Percentiles rank a stretch among this genome's conserved stretches.
These are phyloP conservation scores for Stylophora pistillata DNA, from an alignment of 64 coral and sea anemone species.

Conservation along the genomic window DNA sequence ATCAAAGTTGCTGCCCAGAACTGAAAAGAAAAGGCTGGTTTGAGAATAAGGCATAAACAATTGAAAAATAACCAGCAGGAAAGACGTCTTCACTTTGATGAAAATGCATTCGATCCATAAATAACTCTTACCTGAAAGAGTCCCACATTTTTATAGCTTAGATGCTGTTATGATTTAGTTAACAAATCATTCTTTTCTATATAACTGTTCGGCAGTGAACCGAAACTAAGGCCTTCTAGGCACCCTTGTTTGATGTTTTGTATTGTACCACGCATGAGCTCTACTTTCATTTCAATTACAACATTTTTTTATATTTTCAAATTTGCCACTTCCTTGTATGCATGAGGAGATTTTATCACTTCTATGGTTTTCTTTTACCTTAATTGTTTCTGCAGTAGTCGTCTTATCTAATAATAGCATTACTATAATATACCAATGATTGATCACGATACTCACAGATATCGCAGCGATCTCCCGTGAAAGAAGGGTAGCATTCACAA, in stretches of 20 bases:
- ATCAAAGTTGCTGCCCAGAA: constrained; percentile 64
- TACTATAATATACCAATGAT: not conserved
- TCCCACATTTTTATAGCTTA: no score
- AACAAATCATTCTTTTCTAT: no score
- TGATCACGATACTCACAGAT: constrained; percentile 55
- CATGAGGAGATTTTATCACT: not conserved
- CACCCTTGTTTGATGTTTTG: not conserved
- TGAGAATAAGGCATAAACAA: not conserved
- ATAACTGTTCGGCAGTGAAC: not conserved
- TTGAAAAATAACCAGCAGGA: not conserved
- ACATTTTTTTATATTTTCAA: not conserved
- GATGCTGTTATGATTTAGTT: no score
- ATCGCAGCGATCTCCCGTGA: constrained; percentile 57
- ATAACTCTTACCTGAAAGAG: no score
- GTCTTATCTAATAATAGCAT: not conserved
- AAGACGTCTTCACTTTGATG: no score
- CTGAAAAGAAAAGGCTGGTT: not conserved
- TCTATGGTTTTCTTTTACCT: not conserved
- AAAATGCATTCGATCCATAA: not conserved
- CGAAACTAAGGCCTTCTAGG: not conserved
- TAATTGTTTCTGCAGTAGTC: not conserved
- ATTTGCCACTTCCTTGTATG: no score
- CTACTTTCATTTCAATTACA: not conserved
- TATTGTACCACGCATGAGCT: no score
- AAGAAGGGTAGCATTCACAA: constrained; percentile 58